Conservation (phyloP, 2,797 vertebrate species). For the Streptopelia turtur region DNA sequence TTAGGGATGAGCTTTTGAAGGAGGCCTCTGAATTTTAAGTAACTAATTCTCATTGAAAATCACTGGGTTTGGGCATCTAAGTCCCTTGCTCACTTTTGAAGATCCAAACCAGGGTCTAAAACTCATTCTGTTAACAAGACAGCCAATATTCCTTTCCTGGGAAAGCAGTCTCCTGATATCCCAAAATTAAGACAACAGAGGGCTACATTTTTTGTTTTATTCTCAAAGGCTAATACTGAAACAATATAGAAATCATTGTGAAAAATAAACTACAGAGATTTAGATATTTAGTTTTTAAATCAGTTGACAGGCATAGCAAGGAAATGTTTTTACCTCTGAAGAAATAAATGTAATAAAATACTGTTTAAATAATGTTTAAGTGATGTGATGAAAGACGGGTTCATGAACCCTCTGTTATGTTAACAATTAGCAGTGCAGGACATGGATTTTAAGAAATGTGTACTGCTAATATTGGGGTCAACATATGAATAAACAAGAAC, state of each 20-base stretch:
- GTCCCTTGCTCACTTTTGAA: constrained; percentile 32
- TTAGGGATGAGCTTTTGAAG: constrained; percentile 56
- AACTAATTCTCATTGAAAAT: constrained; percentile 42
- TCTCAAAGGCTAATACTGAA: constrained; percentile 43
- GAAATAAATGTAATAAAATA: constrained; percentile 69
- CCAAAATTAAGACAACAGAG: constrained; percentile 45
- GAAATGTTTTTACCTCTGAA: constrained; percentile 65
- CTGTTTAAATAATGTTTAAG: constrained; percentile 72
- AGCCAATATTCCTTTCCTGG: constrained; percentile 3
- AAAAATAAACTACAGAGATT: constrained; percentile 53
- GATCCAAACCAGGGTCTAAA: constrained; percentile 19
- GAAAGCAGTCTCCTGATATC: constrained; percentile 22
- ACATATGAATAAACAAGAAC: constrained; percentile 36
- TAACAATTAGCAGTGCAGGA: constrained; percentile 55
- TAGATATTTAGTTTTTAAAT: constrained; percentile 68
- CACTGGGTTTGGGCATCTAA: neutral
- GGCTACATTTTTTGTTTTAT: neutral
- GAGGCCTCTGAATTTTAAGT: constrained; percentile 47
- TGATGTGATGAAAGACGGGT: constrained; percentile 68
- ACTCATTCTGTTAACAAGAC: constrained; percentile 5
- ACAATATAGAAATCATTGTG: constrained; percentile 22
- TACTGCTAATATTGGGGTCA: constrained; percentile 49
- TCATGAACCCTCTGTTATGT: constrained; percentile 61
- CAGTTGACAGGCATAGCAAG: constrained; percentile 59
- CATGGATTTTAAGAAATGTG: constrained; percentile 63